Conservation (phyloP, 2,888 invertebrate genomes). For the Nomada ruficornis region DNA sequence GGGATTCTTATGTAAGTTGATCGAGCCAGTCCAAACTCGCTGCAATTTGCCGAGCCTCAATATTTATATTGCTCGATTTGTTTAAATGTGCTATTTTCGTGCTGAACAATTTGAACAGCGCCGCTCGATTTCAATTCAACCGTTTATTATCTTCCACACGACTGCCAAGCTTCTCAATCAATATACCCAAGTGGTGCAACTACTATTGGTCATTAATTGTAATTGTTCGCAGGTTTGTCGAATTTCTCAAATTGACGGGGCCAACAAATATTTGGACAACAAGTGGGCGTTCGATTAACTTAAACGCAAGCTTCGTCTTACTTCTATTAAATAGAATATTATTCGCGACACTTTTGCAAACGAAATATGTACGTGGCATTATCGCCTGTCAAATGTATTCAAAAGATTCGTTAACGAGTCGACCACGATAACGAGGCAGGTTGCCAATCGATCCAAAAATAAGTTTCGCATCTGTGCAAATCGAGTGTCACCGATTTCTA, state of each 20-base stretch:
- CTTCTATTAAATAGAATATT: no score
- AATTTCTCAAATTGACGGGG: not conserved
- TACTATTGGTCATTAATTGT: no score
- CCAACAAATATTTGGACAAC: not conserved
- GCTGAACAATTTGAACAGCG: no score
- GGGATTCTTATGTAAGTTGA: slow-evolving; percentile 29
- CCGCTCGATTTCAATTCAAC: not conserved
- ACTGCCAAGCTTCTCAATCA: not conserved
- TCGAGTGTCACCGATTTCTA: not conserved
- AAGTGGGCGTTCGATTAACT: not conserved
- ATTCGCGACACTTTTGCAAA: no score
- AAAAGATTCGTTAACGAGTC: not conserved
- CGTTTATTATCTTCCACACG: not conserved
- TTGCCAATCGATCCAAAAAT: not conserved
- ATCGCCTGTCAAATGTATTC: not conserved
- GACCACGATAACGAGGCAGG: not conserved
- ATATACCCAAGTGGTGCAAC: not conserved
- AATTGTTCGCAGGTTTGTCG: not conserved
- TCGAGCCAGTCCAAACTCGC: slow-evolving; percentile 10
- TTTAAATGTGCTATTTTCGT: slow-evolving; percentile 6
- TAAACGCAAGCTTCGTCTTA: not conserved
- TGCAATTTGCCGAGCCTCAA: slow-evolving; percentile 23
- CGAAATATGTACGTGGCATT: no score
- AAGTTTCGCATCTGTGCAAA: slow-evolving; percentile 1
- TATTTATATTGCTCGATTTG: slow-evolving; percentile 29